phyloP scores from a whole-genome alignment of 2,888 invertebrate genomes.

The Cheilosia soror region DNA sequence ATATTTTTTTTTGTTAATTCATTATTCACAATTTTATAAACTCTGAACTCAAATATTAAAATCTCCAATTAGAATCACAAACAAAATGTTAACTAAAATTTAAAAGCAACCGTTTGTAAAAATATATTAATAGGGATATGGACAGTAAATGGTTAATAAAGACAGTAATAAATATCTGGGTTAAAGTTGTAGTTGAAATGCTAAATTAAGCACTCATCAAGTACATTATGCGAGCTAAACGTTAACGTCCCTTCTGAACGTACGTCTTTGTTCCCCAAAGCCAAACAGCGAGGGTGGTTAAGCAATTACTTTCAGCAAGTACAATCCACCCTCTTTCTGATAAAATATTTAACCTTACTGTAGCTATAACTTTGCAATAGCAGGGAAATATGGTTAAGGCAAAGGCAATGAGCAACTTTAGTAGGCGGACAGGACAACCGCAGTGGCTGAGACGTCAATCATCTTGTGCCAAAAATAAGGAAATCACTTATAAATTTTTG shows the following conservation, averaged over 20 bases:
- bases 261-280: background rate
- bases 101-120: background rate
- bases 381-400: background rate
- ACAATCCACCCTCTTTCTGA: constrained; percentile 13
- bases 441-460: constrained; percentile 39
- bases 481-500: constrained; percentile 1
- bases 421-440: constrained; percentile 20
- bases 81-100: background rate
- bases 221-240: constrained; percentile 9
- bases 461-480: background rate
- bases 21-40: background rate
- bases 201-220: constrained; percentile 10
- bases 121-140: background rate
- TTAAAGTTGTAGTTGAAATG: background rate
- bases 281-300: constrained; percentile 29
- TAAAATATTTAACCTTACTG: constrained; percentile 1
- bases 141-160: no score
- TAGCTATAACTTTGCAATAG: background rate
- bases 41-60: background rate
- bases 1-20: background rate
- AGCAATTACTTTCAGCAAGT: constrained; percentile 26
- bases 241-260: background rate
- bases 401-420: constrained; percentile 5
- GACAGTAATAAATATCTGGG: background rate
- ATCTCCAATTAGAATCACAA: no score